Conservation (phyloP, 2,797 vertebrate genomes). For the Leptodactylus fallax region DNA sequence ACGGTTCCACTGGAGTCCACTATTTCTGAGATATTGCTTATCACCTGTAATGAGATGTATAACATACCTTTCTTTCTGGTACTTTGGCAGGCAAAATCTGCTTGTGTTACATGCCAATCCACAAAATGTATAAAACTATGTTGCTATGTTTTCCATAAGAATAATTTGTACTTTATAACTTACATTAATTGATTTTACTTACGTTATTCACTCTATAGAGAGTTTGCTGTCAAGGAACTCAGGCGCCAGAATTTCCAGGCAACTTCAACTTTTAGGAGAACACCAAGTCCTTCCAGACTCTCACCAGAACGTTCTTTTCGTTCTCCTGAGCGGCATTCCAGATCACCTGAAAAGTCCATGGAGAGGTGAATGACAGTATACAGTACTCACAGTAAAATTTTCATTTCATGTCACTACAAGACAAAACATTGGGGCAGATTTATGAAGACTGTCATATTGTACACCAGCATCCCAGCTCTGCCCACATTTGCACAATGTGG, state of each 20-base stretch:
- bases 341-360: conserved; percentile 69
- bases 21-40: background rate
- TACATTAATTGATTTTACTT: background rate
- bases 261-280: conserved; percentile 71
- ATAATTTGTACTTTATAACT: background rate
- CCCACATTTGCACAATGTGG: too few relatives aligned
- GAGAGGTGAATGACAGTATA: conserved; percentile 71
- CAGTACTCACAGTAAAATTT: background rate
- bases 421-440: too few relatives aligned
- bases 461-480: too few relatives aligned
- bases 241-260: conserved; percentile 73
- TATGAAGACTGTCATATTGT: too few relatives aligned
- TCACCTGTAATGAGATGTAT: background rate
- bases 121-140: background rate
- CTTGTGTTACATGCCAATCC: background rate
- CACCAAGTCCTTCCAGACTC: conserved; percentile 70
- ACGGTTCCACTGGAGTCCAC: too few relatives aligned
- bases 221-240: conserved; percentile 77
- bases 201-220: conserved; percentile 71
- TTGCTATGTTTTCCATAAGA: background rate
- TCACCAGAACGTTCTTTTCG: conserved; percentile 71
- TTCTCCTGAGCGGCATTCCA: conserved; percentile 67
- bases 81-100: background rate
- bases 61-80: background rate
- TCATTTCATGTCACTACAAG: too few relatives aligned